A percentile compares a stretch with the other conserved stretches of the same genome.
Evolutionary conservation across 2,888 invertebrate species (phyloP).

Genomic region (Epiperipatus broadwayi): DNA sequence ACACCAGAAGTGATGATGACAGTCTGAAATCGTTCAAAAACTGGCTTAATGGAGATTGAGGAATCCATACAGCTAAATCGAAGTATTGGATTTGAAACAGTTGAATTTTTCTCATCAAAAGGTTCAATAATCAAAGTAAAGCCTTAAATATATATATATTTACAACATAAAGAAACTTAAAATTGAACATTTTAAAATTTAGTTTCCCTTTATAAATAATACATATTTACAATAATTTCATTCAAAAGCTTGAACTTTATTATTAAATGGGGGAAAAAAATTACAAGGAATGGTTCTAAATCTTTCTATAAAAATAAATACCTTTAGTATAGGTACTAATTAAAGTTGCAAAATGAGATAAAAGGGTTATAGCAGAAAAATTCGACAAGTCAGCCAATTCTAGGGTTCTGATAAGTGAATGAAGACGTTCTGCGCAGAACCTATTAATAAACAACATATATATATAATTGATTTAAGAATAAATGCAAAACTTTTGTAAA

Average conservation of each 20-base stretch:
- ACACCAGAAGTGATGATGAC: constrained; percentile 92
- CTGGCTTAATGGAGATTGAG: constrained; percentile 90
- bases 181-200: no score
- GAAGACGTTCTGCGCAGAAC: constrained; percentile 79
- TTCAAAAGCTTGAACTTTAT: no score
- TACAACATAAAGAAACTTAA: not conserved
- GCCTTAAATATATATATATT: constrained; percentile 36
- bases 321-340: constrained; percentile 78
- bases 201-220: no score
- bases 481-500: no score
- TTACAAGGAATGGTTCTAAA: constrained; percentile 1
- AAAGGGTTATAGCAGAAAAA: constrained; percentile 59
- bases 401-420: constrained; percentile 66
- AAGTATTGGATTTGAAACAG: constrained; percentile 29
- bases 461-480: not conserved
- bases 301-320: constrained; percentile 16
- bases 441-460: constrained; percentile 24
- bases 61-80: constrained; percentile 83
- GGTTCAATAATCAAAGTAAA: constrained; percentile 97
- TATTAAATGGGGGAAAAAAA: not conserved
- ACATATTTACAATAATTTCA: no score
- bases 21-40: constrained; percentile 86
- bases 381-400: constrained; percentile 79
- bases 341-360: constrained; percentile 73
- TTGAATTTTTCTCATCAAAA: constrained; percentile 56